These are phyloP conservation scores for Sandelia bainsii DNA, from an alignment of 2,797 vertebrate species.

Conservation along the genomic window DNA sequence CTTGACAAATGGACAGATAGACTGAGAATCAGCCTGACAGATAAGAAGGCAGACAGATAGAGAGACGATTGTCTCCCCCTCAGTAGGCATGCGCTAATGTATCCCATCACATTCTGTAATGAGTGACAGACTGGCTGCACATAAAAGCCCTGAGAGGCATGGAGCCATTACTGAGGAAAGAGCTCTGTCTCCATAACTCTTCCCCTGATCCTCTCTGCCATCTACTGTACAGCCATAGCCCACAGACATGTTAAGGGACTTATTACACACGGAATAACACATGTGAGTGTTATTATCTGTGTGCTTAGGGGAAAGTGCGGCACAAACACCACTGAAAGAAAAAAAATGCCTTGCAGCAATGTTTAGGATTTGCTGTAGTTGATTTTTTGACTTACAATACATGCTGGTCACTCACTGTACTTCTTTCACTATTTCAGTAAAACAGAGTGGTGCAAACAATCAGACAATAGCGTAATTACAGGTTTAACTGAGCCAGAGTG, in stretches of 20 bases:
- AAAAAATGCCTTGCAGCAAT: not conserved
- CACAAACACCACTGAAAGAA: not conserved
- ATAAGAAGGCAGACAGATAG: constrained; percentile 34
- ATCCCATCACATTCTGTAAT: constrained; percentile 64
- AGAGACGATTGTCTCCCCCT: constrained; percentile 43
- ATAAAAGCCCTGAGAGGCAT: constrained; percentile 59
- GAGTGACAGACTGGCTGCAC: constrained; percentile 64
- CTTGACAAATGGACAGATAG: not conserved
- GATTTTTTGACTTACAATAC: not conserved
- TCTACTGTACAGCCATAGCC: not conserved
- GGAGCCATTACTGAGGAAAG: constrained; percentile 58
- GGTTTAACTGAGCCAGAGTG: constrained; percentile 33
- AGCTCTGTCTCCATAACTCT: constrained; percentile 44
- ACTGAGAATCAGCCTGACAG: constrained; percentile 19
- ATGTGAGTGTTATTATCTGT: not conserved
- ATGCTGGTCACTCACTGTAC: not conserved
- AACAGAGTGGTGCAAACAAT: constrained; percentile 21
- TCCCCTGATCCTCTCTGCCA: not conserved
- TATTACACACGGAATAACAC: constrained; percentile 2
- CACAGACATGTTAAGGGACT: not conserved
- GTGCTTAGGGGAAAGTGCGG: not conserved
- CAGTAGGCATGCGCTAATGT: constrained; percentile 40
- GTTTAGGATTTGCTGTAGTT: not conserved
- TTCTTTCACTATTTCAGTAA: constrained; percentile 12
- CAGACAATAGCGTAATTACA: constrained; percentile 45